Evolutionary conservation across 1,140 invertebrate genomes (phyloP).

Genomic region (Drosophila lini): DNA sequence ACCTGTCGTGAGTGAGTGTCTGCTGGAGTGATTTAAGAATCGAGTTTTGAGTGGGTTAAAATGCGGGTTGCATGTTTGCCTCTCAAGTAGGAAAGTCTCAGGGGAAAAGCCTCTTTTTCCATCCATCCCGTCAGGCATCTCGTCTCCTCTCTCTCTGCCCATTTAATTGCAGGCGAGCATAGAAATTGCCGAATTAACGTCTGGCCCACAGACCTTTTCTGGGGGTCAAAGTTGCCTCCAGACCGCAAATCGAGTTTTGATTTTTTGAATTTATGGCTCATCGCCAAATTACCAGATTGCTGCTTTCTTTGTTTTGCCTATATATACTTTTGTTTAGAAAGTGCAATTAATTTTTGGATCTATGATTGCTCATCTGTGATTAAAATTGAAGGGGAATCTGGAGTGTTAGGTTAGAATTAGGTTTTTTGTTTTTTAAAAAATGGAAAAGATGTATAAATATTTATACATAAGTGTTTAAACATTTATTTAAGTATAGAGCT

Average conservation of each 20-base stretch:
- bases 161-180: slow-evolving; percentile 55
- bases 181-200: slow-evolving; percentile 52
- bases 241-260: slow-evolving; percentile 49
- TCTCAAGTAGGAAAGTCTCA: slow-evolving; percentile 30
- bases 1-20: slow-evolving; percentile 55
- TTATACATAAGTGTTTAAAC: not conserved
- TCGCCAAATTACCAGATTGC: slow-evolving; percentile 60
- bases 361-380: slow-evolving; percentile 18
- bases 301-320: slow-evolving; percentile 42
- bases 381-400: not conserved
- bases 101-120: slow-evolving; percentile 9
- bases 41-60: slow-evolving; percentile 39
- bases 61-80: slow-evolving; percentile 43
- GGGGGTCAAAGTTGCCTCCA: slow-evolving; percentile 36
- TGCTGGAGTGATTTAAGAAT: slow-evolving; percentile 38
- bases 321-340: slow-evolving; percentile 46
- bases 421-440: not conserved
- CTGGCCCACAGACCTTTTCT: slow-evolving; percentile 48
- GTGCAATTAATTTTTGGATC: slow-evolving; percentile 59
- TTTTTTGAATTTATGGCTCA: slow-evolving; percentile 42
- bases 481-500: not conserved
- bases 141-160: slow-evolving; percentile 7
- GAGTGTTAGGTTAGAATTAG: too few relatives aligned
- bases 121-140: not conserved
- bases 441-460: not conserved